Evolutionary conservation across 2,888 invertebrate species (phyloP).

Genomic region (Plebejus argus): DNA sequence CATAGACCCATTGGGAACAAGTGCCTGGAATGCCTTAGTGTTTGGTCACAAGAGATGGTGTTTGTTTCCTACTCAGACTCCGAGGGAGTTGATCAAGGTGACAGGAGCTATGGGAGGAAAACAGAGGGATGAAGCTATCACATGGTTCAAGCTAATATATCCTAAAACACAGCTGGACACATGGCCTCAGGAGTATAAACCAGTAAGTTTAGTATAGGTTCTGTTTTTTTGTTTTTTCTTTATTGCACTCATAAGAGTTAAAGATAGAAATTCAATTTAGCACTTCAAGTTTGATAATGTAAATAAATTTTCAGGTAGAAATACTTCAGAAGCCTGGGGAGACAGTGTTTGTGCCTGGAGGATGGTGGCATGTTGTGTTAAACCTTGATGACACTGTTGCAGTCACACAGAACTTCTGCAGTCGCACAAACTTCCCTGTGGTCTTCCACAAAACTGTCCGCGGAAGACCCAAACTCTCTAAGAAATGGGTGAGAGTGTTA

Average conservation of each 20-base stretch:
- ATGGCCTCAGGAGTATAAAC: slow-evolving; percentile 96
- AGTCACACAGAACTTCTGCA: slow-evolving; percentile 98
- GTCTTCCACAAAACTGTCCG: slow-evolving; percentile 99
- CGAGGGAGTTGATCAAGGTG: slow-evolving; percentile 96
- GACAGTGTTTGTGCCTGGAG: slow-evolving; percentile 98
- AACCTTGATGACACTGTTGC: slow-evolving; percentile 98
- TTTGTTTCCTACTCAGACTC: slow-evolving; percentile 97
- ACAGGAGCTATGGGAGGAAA: slow-evolving; percentile 96
- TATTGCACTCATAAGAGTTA: neutral
- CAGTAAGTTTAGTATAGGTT: slow-evolving; percentile 73
- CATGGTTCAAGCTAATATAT: slow-evolving; percentile 98
- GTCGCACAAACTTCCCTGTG: slow-evolving; percentile 96
- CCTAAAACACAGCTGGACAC: slow-evolving; percentile 92
- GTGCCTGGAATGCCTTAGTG: slow-evolving; percentile 99
- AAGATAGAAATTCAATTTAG: neutral
- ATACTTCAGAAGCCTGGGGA: slow-evolving; percentile 97
- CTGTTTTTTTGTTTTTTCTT: neutral
- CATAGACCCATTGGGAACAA: slow-evolving; percentile 98
- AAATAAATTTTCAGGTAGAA: slow-evolving; percentile 84
- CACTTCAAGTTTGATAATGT: slow-evolving; percentile 3
- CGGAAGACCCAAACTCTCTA: slow-evolving; percentile 96
- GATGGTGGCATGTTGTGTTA: slow-evolving; percentile 99
- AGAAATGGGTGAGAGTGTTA: slow-evolving; percentile 91
- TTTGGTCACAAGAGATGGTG: slow-evolving; percentile 99
- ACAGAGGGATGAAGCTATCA: slow-evolving; percentile 98